Percentiles rank a stretch among this genome's conserved stretches.
These are phyloP conservation scores for Prionace glauca DNA, from an alignment of 2,797 vertebrate genomes.

Conservation along the genomic window DNA sequence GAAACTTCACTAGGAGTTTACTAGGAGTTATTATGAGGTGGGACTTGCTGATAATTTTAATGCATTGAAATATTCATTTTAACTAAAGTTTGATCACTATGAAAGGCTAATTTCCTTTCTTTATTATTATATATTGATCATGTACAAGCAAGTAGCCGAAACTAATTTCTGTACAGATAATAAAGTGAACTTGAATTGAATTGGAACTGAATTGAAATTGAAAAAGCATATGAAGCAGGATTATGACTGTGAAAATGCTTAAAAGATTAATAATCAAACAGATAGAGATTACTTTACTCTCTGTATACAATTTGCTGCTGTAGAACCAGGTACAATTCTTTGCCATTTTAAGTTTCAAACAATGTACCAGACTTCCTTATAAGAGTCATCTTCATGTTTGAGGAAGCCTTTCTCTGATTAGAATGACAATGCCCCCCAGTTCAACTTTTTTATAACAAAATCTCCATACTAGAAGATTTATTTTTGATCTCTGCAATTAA, in stretches of 20 bases:
- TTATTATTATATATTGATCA: too few species aligned
- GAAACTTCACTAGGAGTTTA: too few species aligned
- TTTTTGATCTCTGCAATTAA: background rate
- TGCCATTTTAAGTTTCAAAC: background rate
- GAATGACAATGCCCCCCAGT: background rate
- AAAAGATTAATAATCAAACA: background rate
- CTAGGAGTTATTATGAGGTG: too few species aligned
- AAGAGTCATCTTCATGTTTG: background rate
- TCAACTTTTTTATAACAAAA: background rate
- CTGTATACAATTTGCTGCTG: background rate
- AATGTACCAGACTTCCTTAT: background rate
- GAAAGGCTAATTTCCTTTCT: too few species aligned
- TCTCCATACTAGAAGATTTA: background rate
- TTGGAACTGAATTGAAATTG: too few species aligned
- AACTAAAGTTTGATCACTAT: too few species aligned
- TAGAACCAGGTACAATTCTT: background rate
- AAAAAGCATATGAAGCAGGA: background rate
- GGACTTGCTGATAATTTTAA: too few species aligned
- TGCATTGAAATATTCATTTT: too few species aligned
- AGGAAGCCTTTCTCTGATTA: background rate
- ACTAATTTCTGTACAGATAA: too few species aligned
- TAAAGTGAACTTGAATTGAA: too few species aligned
- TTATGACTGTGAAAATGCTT: background rate
- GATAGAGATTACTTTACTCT: background rate
- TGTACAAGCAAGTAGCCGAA: too few species aligned